Conservation (phyloP, 2,888 invertebrate species). For the Vanessa cardui region DNA sequence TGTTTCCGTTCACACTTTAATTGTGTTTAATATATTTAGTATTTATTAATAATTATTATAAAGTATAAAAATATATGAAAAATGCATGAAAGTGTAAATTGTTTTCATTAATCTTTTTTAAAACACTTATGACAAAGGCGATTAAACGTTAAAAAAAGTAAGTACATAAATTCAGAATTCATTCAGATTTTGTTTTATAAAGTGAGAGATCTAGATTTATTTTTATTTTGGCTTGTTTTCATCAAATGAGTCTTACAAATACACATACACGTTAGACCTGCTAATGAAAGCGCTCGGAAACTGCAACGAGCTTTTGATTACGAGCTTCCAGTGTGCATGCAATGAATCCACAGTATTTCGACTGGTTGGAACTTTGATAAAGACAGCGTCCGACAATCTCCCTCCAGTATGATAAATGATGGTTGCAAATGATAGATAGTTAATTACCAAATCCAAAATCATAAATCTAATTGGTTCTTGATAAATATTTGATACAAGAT, state of each 20-base stretch:
- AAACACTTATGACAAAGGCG: too few relatives aligned
- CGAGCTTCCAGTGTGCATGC: slow-evolving; percentile 6
- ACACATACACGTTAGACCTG: slow-evolving; percentile 7
- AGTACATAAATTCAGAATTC: too few relatives aligned
- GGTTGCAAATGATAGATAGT: not conserved
- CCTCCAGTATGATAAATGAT: slow-evolving; percentile 3
- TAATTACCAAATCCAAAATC: slow-evolving; percentile 1
- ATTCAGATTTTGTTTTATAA: too few relatives aligned
- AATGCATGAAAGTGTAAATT: too few relatives aligned
- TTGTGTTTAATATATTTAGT: too few relatives aligned
- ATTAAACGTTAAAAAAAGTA: too few relatives aligned
- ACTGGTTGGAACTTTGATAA: slow-evolving; percentile 1
- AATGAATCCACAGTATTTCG: slow-evolving; percentile 15
- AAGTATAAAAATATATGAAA: too few relatives aligned
- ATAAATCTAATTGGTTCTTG: not conserved
- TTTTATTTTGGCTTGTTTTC: slow-evolving; percentile 1
- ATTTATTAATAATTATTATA: too few relatives aligned
- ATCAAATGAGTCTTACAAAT: slow-evolving; percentile 8
- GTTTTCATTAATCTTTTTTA: too few relatives aligned
- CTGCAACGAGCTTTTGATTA: slow-evolving; percentile 13
- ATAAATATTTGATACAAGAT: too few relatives aligned
- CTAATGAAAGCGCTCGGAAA: slow-evolving; percentile 11
- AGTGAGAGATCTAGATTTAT: not conserved
- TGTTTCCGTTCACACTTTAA: too few relatives aligned
- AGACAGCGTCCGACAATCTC: slow-evolving; percentile 4